Conservation (phyloP, 1,140 invertebrate genomes). For the Thereuonema tuberculata region DNA sequence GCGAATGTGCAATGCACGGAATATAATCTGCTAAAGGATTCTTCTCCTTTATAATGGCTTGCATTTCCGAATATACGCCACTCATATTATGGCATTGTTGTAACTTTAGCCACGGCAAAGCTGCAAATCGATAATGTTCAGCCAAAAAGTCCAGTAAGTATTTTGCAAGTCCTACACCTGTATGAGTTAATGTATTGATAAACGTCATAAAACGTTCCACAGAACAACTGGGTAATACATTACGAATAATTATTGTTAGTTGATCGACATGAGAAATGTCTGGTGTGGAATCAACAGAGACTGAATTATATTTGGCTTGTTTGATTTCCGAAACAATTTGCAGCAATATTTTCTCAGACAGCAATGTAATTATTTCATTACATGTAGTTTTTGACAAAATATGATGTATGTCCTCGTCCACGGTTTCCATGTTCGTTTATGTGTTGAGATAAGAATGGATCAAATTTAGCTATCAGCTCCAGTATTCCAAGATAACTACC, state of each 20-base stretch:
- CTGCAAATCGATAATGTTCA: not conserved
- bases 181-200: not conserved
- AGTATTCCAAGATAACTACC: constrained; percentile 8
- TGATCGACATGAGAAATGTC: constrained; percentile 19
- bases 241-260: constrained; percentile 17
- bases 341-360: too few species aligned
- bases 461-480: constrained; percentile 14
- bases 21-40: not conserved
- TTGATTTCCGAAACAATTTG: constrained; percentile 9
- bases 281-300: constrained; percentile 21
- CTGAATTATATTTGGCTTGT: constrained; percentile 18
- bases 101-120: not conserved
- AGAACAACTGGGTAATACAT: constrained; percentile 8
- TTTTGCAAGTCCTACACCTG: not conserved
- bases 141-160: not conserved
- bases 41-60: not conserved
- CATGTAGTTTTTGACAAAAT: constrained; percentile 13
- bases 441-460: constrained; percentile 13
- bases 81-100: not conserved
- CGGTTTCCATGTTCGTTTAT: constrained; percentile 10
- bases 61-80: not conserved
- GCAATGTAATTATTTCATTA: too few species aligned
- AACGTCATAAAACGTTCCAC: constrained; percentile 15
- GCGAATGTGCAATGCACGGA: not conserved
- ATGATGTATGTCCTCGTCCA: constrained; percentile 2